A percentile compares a stretch with the other conserved stretches of the same genome.
Conservation (phyloP, 2,888 invertebrate species). For the Prosapia bicincta region DNA sequence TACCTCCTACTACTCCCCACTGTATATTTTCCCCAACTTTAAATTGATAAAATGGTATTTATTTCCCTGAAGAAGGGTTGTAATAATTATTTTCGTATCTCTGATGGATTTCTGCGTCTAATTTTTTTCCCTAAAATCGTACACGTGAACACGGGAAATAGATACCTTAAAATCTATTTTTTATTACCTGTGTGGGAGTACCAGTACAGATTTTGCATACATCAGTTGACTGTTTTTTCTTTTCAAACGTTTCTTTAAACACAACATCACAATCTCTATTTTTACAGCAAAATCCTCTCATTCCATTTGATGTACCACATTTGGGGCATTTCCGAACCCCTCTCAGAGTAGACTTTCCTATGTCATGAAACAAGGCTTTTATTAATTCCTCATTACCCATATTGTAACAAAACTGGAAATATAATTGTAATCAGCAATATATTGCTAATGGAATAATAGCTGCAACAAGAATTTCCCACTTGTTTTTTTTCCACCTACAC, state of each 20-base stretch:
- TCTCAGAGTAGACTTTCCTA: conserved; percentile 62
- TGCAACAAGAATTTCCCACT: no score
- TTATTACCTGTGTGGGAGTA: conserved; percentile 54
- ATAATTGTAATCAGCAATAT: neutral
- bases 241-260: conserved; percentile 58
- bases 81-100: no score
- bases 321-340: conserved; percentile 71
- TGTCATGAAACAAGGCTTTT: conserved; percentile 51
- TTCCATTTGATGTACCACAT: conserved; percentile 73
- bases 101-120: no score
- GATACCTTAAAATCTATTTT: no score
- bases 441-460: neutral
- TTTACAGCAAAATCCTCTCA: conserved; percentile 68
- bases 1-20: no score
- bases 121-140: no score
- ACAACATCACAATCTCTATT: conserved; percentile 65
- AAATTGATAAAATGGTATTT: no score
- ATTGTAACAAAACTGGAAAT: neutral
- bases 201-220: conserved; percentile 63
- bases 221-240: conserved; percentile 56
- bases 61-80: no score
- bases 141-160: no score
- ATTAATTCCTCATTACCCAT: conserved; percentile 48
- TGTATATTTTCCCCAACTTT: no score
- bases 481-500: no score